Base-by-base conservation (phyloP, 2,797 vertebrate species). In the Sphaeramia orbicularis region DNA sequence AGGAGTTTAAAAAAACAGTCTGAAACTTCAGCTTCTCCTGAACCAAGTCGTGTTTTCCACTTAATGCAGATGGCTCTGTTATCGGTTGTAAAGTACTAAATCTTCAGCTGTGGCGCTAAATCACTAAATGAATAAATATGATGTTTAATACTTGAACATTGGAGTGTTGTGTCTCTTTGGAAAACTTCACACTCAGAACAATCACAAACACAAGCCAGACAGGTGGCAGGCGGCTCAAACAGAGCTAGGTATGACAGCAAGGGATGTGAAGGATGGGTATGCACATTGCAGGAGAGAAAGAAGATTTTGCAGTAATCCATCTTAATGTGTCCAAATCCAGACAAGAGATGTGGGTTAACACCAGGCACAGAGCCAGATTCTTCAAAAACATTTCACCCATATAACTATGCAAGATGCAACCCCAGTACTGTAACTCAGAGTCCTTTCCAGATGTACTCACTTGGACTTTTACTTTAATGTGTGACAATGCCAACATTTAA, bases 301-400 rank as follows among this genome's bases (percentile, higher is more conserved):
- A 40, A 38, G 51, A 66, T 59, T 38, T 74, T 36, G 72, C 40
- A 15, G 11, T 76, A 83, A 89, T 81, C 76, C 76, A 50, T 71
- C 64, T 69, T 71, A 74, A 69, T 71, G 4, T 1, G 68, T 69
- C 36, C 55, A 69, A 72, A 76, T 58, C 56, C 71, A 59, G 56
- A 75, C 62, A 57, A 59, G 60, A 65, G 55, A 80, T 45, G 40
- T 54, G 50, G 43, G 57, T 65, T 60, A 72, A 74, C 44, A 52
- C 16, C 48, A 48, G 60, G 13, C 54, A 13, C 1, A 13, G 30
- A 76, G 72, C 68, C 24, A 16, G 37, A 60, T 45, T 49, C 66
- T 5, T 48, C 62, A 58, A 74, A 74, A 60, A 4, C 35, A 44
- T 12, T 45, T n/a, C n/a, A n/a, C n/a, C n/a, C n/a, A n/a, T n/a